Evolutionary conservation across 2,888 invertebrate species (phyloP), one percentile per base, ranked within the genome.

Genomic region (Drosophila melanosoma): DNA sequence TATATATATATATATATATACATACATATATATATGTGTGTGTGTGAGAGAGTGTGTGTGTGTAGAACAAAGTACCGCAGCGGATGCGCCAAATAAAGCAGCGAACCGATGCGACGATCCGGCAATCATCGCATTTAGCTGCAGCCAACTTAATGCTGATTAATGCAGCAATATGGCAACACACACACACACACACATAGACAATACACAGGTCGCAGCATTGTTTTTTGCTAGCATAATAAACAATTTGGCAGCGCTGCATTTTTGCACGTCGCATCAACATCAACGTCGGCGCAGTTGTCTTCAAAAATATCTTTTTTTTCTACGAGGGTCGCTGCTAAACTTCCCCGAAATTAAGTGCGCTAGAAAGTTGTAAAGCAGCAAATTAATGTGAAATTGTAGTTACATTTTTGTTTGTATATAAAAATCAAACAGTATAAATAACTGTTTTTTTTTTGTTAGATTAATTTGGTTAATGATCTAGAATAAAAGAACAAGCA

Each of bases 51-150:
- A 48, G 65, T 51, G 51, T 38, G 11, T 36, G 48, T 20, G 17
- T 33, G 49, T 57, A 65, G 76, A 71, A 81, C 79, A 85, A 82
- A 76, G 76, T 82, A 61, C 57, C 87, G 65, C 86, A 74, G 62
- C 86, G 88, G 83, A 84, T 87, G 83, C 83, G 78, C 83, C 88
- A 82, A 82, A 84, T 87, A 82, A 74, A 80, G 76, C 71, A 65
- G 45, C 79, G 51, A 74, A 69, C 59, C 73, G 72, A 72, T 68
- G 69, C 62, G 70, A 70, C 71, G 71, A 64, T 70, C 56, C 35
- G 62, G 70, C 71, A 63, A 71, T 70, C 70, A 70, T 58, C 57
- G 70, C 42, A 71, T 70, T 52, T 38, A 70, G 57, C 70, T 71
- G 70, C 70, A 53, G 70, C 71, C 63, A 72, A 71, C 71, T 72